phyloP scores from a whole-genome alignment of 2,797 vertebrate species.

The Hemitrygon akajei region DNA sequence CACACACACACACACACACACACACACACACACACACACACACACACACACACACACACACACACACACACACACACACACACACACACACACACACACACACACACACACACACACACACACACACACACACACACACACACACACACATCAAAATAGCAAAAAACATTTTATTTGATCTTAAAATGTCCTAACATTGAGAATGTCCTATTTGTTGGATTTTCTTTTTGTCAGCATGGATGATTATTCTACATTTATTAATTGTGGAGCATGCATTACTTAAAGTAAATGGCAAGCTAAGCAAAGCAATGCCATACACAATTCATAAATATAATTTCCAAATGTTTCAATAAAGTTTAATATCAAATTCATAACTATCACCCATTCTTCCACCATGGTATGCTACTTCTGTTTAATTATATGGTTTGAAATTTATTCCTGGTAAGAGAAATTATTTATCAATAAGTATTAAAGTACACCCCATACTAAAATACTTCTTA shows the following conservation, averaged over 20 bases:
- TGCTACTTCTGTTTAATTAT: background rate
- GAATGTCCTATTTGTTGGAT: background rate
- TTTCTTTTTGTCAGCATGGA: background rate
- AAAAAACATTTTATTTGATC: slow-evolving; percentile 17
- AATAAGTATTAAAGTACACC: background rate
- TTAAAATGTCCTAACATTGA: background rate
- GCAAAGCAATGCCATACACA: background rate
- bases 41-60: background rate
- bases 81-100: too few relatives aligned
- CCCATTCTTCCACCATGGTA: background rate
- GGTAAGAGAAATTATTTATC: background rate
- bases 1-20: background rate
- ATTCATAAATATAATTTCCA: background rate
- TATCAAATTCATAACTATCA: background rate
- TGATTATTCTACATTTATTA: background rate
- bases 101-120: background rate
- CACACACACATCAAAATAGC: background rate
- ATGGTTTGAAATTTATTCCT: background rate
- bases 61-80: background rate
- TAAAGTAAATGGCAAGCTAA: slow-evolving; percentile 9
- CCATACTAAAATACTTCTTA: background rate
- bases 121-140: too few relatives aligned
- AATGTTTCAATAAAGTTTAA: background rate
- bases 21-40: background rate
- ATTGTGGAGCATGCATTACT: background rate